Evolutionary conservation across 2,888 invertebrate genomes (phyloP).

Genomic region (Luffia ferchaultella): DNA sequence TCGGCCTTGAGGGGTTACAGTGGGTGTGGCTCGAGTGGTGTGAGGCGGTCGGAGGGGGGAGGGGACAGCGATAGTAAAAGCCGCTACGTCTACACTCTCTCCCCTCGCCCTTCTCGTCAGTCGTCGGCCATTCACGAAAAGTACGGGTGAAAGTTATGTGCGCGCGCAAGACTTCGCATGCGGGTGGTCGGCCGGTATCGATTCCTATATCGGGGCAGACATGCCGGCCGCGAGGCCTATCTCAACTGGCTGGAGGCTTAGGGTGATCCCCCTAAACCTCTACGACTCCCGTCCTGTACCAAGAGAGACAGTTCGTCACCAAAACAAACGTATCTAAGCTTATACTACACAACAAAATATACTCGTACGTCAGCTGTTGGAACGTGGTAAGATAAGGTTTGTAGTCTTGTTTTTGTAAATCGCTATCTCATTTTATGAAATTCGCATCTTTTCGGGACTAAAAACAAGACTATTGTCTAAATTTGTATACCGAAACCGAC

Average conservation of each 20-base stretch:
- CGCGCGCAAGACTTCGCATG: constrained; percentile 47
- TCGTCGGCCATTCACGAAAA: constrained; percentile 52
- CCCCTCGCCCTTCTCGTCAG: constrained; percentile 28
- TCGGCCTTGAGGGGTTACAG: no score
- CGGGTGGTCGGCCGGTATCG: constrained; percentile 39
- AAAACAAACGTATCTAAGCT: not conserved
- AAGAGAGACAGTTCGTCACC: not conserved
- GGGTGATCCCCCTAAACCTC: constrained; percentile 13
- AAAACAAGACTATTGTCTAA: no score
- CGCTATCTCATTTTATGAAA: no score
- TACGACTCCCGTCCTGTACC: constrained; percentile 20
- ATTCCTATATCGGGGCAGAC: constrained; percentile 26
- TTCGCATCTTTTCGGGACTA: no score
- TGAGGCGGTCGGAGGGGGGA: constrained; percentile 31
- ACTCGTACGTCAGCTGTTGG: no score
- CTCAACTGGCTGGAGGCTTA: constrained; percentile 17
- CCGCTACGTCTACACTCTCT: constrained; percentile 55
- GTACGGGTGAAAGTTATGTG: constrained; percentile 36
- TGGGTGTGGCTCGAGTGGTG: not conserved
- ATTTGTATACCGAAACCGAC: no score
- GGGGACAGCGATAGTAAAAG: constrained; percentile 31
- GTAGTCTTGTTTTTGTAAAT: no score
- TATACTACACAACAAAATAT: no score
- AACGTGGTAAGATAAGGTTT: no score
- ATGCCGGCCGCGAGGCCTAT: constrained; percentile 32